Conservation (phyloP, 2,888 invertebrate genomes). For the Balanococcus diminutus region DNA sequence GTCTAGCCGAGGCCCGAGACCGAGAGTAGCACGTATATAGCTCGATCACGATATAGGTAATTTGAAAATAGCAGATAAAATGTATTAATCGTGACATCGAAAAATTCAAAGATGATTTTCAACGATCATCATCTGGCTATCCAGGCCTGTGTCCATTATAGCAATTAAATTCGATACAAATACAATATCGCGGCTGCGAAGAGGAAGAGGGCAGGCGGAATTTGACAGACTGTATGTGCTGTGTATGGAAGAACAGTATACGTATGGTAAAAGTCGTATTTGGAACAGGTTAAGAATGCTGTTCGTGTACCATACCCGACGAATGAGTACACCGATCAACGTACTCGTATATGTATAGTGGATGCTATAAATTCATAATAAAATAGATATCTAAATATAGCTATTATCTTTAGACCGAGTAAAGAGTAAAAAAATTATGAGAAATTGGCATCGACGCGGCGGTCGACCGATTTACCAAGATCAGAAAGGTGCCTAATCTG, state of each 20-base stretch:
- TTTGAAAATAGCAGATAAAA: not conserved
- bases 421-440: not conserved
- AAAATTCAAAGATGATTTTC: not conserved
- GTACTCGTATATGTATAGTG: not conserved
- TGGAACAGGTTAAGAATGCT: slow-evolving; percentile 14
- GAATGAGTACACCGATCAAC: not conserved
- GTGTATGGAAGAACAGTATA: not conserved
- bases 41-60: not conserved
- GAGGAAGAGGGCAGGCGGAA: not conserved
- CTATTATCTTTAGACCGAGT: slow-evolving; percentile 4
- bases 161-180: not conserved
- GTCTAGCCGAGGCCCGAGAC: not conserved
- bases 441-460: not conserved
- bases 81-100: slow-evolving; percentile 5
- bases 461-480: not conserved
- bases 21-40: not conserved
- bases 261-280: not conserved
- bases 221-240: not conserved
- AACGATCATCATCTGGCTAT: not conserved
- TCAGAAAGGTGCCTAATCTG: not conserved
- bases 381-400: slow-evolving; percentile 15
- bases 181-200: not conserved
- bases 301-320: not conserved
- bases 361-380: slow-evolving; percentile 8
- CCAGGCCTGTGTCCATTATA: not conserved